These are phyloP conservation scores for Camelus dromedarius DNA, from an alignment of 2,113 vertebrate species.

Conservation along the genomic window DNA sequence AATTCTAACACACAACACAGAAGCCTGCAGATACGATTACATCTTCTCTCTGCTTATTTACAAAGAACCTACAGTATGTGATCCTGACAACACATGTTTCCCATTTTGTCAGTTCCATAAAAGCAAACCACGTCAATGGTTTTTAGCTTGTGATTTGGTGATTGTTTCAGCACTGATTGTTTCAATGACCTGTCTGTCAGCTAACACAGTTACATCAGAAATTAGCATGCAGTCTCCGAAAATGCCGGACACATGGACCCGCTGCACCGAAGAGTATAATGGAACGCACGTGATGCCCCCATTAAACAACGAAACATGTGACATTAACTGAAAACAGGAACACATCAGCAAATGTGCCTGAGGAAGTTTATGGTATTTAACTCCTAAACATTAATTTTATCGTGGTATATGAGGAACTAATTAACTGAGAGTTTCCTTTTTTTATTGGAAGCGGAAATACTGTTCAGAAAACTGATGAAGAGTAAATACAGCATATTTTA, in stretches of 20 bases:
- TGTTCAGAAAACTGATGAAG: conserved; percentile 80
- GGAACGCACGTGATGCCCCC: conserved; percentile 80
- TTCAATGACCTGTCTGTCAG: conserved; percentile 77
- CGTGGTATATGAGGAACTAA: conserved; percentile 83
- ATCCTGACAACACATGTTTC: conserved; percentile 70
- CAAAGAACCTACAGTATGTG: conserved; percentile 69
- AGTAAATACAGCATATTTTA: conserved; percentile 83
- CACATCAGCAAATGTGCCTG: conserved; percentile 84
- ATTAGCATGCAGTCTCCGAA: conserved; percentile 76
- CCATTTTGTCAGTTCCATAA: conserved; percentile 79
- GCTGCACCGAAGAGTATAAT: conserved; percentile 71
- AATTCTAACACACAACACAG: conserved; percentile 63
- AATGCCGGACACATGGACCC: conserved; percentile 75
- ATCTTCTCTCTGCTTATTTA: conserved; percentile 36
- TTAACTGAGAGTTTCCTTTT: conserved; percentile 85
- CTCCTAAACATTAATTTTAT: conserved; percentile 89
- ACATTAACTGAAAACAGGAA: conserved; percentile 84
- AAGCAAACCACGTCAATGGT: conserved; percentile 59
- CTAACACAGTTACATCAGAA: conserved; percentile 82
- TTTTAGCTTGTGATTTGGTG: conserved; percentile 72
- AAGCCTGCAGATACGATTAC: conserved; percentile 66
- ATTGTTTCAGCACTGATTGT: conserved; percentile 52
- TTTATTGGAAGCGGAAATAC: conserved; percentile 81
- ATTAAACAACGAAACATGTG: conserved; percentile 87
- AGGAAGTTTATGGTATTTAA: conserved; percentile 87